Evolutionary conservation across 2,797 vertebrate genomes (phyloP), one percentile per base, ranked within the genome.

Genomic region (Natrix natrix): DNA sequence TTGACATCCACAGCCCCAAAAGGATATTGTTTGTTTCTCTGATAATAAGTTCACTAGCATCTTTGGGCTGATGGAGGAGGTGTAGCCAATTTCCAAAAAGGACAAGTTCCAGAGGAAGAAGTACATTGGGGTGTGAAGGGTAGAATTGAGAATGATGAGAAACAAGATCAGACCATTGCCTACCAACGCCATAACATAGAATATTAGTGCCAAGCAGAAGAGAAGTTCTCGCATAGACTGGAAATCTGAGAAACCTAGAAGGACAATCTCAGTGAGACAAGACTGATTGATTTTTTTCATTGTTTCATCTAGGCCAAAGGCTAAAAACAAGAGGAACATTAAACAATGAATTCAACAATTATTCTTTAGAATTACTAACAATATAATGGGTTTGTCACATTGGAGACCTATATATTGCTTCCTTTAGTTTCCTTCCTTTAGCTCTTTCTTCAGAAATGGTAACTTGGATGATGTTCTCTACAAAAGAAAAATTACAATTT

Each of bases 31-130:
- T 14, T 88, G 94, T 0, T 26, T 48, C 0, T 55, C 63, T 14
- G 83, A 93, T 59, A 92, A 6, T 48, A 96, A 89, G 20, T 95
- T 94, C 2, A 16, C 24, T 32, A 97, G 90, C 6, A 91, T 94
- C 92, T 95, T 95, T 13, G 96, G 96, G 59, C 95, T 87, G 0
- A 95, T 93, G 55, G 92, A 6, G 0, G 93, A 91, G 32, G 95
- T 96, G 6, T 97, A 96, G 56, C 96, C 92, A 52, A 97, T 55
- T 66, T 97, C 96, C 16, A 96, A 66, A 10, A 94, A 1, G 0
- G 96, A 96, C 37, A 97, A 93, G 32, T 96, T 95, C 24, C 57
- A 24, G 4, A 96, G 94, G 61, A 97, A 96, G 92, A 96, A 96
- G 66, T 97, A 96, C 96, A 96, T 96, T 63, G 96, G 96, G 0